These are phyloP conservation scores for Muscicapa striata DNA, from an alignment of 2,797 vertebrate genomes.

Conservation along the genomic window DNA sequence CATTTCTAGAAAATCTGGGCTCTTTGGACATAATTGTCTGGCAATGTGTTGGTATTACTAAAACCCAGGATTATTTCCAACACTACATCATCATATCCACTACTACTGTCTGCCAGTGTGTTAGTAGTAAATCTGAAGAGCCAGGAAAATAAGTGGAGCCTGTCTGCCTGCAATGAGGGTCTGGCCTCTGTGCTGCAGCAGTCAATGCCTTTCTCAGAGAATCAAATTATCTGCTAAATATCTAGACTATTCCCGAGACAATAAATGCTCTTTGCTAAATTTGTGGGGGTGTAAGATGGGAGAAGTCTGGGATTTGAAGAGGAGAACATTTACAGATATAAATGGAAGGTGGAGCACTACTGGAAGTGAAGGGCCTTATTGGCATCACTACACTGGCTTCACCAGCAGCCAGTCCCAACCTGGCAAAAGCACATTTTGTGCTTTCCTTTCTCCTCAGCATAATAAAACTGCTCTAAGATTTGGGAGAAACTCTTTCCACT, in stretches of 20 bases:
- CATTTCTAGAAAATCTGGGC: constrained; percentile 72
- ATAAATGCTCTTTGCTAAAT: constrained; percentile 27
- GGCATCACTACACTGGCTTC: not conserved
- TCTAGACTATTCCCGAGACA: constrained; percentile 56
- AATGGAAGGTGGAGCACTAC: not conserved
- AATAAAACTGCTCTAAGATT: constrained; percentile 17
- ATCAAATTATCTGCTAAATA: constrained; percentile 71
- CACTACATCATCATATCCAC: constrained; percentile 56
- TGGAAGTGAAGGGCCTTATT: not conserved
- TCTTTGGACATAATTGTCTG: constrained; percentile 59
- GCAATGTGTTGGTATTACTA: constrained; percentile 34
- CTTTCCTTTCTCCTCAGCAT: constrained; percentile 1
- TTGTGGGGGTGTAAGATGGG: constrained; percentile 33
- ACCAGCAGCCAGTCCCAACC: constrained; percentile 2
- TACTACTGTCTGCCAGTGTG: constrained; percentile 59
- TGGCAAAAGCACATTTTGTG: not conserved
- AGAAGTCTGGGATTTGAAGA: constrained; percentile 15
- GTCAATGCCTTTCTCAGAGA: constrained; percentile 37
- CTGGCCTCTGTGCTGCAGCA: constrained; percentile 25
- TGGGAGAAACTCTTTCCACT: not conserved
- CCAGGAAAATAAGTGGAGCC: constrained; percentile 64
- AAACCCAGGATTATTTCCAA: constrained; percentile 60
- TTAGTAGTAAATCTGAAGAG: constrained; percentile 61
- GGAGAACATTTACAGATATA: not conserved
- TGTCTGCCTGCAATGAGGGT: constrained; percentile 51